These are phyloP conservation scores for Proisotoma minuta DNA, from an alignment of 2,888 invertebrate genomes.

Conservation along the genomic window DNA sequence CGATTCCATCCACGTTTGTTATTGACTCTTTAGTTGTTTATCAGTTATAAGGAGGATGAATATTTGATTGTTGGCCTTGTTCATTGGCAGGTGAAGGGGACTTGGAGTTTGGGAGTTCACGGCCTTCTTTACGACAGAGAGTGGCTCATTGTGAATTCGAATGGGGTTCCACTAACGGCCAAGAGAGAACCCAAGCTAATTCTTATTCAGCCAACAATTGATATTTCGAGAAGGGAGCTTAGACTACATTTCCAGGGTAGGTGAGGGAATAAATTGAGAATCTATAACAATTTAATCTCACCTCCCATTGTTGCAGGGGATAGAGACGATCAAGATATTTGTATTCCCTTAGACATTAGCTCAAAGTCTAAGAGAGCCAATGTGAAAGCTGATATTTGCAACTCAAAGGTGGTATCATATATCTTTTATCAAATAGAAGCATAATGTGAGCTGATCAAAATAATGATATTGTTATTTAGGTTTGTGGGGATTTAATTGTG, in stretches of 20 bases:
- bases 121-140: constrained; percentile 84
- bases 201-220: constrained; percentile 67
- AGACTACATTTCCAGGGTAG: background rate
- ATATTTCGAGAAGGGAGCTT: constrained; percentile 50
- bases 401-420: background rate
- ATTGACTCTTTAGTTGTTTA: too few relatives aligned
- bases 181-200: constrained; percentile 77
- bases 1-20: background rate
- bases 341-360: background rate
- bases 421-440: background rate
- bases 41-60: too few relatives aligned
- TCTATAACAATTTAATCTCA: background rate
- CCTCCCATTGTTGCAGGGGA: constrained; percentile 9
- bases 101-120: constrained; percentile 69
- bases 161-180: constrained; percentile 80
- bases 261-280: background rate
- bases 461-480: constrained; percentile 54
- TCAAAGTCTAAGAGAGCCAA: background rate
- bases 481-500: constrained; percentile 74
- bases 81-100: constrained; percentile 23
- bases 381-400: background rate
- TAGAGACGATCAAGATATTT: background rate
- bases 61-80: background rate
- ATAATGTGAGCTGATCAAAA: background rate
- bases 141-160: constrained; percentile 84